These are phyloP conservation scores for Hymenochirus boettgeri DNA, from an alignment of 2,113 vertebrate species.

Conservation along the genomic window DNA sequence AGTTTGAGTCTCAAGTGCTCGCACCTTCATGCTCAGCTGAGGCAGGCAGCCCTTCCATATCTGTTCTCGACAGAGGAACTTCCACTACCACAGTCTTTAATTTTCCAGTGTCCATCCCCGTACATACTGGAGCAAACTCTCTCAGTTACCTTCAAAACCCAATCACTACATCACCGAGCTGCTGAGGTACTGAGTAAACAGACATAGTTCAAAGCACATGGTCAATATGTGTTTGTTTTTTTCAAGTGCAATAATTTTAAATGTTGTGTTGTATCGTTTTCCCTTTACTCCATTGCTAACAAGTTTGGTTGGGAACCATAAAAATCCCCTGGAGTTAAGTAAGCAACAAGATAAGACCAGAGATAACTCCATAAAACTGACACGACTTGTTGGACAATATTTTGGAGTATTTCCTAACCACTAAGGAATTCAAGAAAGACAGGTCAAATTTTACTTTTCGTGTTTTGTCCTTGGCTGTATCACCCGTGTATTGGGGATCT, in stretches of 20 bases:
- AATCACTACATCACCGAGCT: constrained; percentile 94
- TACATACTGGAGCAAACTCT: constrained; percentile 72
- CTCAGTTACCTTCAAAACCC: constrained; percentile 90
- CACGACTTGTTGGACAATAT: constrained; percentile 34
- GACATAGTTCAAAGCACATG: constrained; percentile 21
- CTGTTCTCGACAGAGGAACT: constrained; percentile 69
- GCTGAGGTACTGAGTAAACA: constrained; percentile 60
- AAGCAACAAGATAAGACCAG: constrained; percentile 12
- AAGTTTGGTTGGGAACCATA: constrained; percentile 3
- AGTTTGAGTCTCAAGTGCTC: constrained; percentile 94
- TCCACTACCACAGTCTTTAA: constrained; percentile 83
- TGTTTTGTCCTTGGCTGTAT: constrained; percentile 44
- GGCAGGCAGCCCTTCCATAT: constrained; percentile 79
- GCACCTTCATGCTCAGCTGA: constrained; percentile 91
- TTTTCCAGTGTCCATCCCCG: constrained; percentile 92
- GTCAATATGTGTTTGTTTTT: constrained; percentile 45
- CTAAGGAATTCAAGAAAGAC: constrained; percentile 50
- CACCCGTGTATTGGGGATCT: constrained; percentile 55
- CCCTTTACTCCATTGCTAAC: too few species aligned
- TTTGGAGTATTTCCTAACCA: constrained; percentile 47
- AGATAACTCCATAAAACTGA: constrained; percentile 14
- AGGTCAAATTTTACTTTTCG: constrained; percentile 48
- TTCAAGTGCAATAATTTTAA: constrained; percentile 59
- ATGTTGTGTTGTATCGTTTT: constrained; percentile 6
- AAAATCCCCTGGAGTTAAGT: constrained; percentile 3